Conservation (phyloP, 2,113 vertebrate genomes). For the Scytalopus superciliaris region DNA sequence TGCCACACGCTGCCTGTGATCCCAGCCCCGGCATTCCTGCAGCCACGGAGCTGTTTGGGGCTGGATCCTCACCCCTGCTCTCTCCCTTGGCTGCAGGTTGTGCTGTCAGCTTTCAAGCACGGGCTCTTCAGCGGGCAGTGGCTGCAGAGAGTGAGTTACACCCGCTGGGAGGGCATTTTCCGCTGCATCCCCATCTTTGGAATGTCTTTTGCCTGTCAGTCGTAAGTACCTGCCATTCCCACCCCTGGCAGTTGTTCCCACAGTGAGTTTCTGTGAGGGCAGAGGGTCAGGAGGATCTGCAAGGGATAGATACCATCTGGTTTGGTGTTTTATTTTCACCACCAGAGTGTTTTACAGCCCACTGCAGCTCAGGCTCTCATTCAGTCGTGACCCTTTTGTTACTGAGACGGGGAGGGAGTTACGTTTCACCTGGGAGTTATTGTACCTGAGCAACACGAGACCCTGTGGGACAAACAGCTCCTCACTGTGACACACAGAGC, state of each 20-base stretch:
- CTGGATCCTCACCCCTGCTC: conserved; percentile 30
- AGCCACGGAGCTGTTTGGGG: background rate
- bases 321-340: background rate
- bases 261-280: background rate
- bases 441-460: conserved; percentile 4
- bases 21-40: background rate
- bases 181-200: conserved; percentile 98
- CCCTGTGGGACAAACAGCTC: background rate
- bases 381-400: background rate
- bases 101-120: conserved; percentile 94
- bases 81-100: conserved; percentile 81
- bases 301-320: background rate
- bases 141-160: conserved; percentile 84
- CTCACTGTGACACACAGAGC: background rate
- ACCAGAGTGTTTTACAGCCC: background rate
- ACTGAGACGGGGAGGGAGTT: background rate
- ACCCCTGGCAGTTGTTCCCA: background rate
- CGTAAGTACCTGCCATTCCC: conserved; percentile 83
- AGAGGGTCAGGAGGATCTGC: background rate
- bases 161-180: conserved; percentile 95
- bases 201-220: conserved; percentile 99
- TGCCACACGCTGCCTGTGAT: background rate
- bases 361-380: background rate
- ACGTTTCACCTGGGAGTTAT: background rate
- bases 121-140: conserved; percentile 91